Conservation (phyloP, 2,888 invertebrate genomes). For the Aphodius sticticus region DNA sequence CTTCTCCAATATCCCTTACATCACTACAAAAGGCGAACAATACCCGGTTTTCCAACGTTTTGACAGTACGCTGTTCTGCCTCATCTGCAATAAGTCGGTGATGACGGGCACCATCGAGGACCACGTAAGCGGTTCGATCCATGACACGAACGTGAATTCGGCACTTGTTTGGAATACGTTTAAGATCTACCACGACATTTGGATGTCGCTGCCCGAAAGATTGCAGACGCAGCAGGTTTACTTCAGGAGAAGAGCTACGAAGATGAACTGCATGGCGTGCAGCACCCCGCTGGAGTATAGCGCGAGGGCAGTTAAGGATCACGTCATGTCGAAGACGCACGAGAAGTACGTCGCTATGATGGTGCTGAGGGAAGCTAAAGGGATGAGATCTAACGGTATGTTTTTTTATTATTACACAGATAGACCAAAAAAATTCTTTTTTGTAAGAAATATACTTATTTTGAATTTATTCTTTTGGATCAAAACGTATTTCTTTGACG, state of each 20-base stretch:
- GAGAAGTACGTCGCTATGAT: slow-evolving; percentile 1
- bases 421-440: too few relatives aligned
- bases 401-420: neutral
- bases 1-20: neutral
- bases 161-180: neutral
- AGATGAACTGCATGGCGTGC: slow-evolving; percentile 24
- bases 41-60: slow-evolving; percentile 29
- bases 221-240: slow-evolving; percentile 26
- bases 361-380: neutral
- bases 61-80: slow-evolving; percentile 11
- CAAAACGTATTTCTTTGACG: too few relatives aligned
- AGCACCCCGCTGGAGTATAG: slow-evolving; percentile 10
- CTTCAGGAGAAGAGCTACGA: slow-evolving; percentile 15
- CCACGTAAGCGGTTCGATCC: neutral
- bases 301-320: neutral
- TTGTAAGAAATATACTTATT: too few relatives aligned
- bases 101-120: neutral
- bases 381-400: neutral
- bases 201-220: slow-evolving; percentile 5
- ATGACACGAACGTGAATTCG: neutral
- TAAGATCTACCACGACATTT: slow-evolving; percentile 23
- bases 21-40: slow-evolving; percentile 12
- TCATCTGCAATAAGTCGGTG: slow-evolving; percentile 22
- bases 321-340: slow-evolving; percentile 20
- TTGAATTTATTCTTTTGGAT: too few relatives aligned